These are phyloP conservation scores for Solenopsis fugax DNA, from an alignment of 1,140 invertebrate species.

Conservation along the genomic window DNA sequence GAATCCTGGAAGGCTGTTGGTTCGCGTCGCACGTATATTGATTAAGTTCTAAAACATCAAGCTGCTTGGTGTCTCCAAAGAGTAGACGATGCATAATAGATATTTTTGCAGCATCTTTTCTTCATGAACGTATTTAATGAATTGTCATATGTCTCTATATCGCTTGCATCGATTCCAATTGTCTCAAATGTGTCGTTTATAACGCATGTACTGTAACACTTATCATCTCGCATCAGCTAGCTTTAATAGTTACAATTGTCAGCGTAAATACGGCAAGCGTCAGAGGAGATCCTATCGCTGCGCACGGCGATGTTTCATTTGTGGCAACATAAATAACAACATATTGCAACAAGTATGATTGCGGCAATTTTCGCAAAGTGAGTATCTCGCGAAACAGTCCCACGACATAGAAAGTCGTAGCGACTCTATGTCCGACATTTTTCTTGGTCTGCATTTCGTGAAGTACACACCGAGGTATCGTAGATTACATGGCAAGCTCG, in stretches of 20 bases:
- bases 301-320: slow-evolving; percentile 15
- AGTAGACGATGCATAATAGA: neutral
- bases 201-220: neutral
- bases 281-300: neutral
- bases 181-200: neutral
- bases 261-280: neutral
- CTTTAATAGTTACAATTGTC: neutral
- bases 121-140: neutral
- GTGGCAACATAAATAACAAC: neutral
- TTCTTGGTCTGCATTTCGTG: slow-evolving; percentile 34
- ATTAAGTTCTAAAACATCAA: slow-evolving; percentile 50
- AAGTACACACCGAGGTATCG: slow-evolving; percentile 38
- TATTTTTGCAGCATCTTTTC: neutral
- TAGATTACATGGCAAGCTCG: slow-evolving; percentile 36
- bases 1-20: slow-evolving; percentile 16
- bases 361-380: slow-evolving; percentile 31
- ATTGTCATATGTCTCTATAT: neutral
- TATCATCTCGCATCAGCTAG: neutral
- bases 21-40: slow-evolving; percentile 36
- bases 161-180: neutral
- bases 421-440: slow-evolving; percentile 25
- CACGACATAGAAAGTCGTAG: slow-evolving; percentile 9
- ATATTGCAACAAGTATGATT: slow-evolving; percentile 12
- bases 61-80: neutral
- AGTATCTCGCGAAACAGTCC: slow-evolving; percentile 37